Percentiles rank a stretch among this genome's conserved stretches.
These are phyloP conservation scores for Patella ulyssiponensis DNA, from an alignment of 2,888 invertebrate species.

Conservation along the genomic window DNA sequence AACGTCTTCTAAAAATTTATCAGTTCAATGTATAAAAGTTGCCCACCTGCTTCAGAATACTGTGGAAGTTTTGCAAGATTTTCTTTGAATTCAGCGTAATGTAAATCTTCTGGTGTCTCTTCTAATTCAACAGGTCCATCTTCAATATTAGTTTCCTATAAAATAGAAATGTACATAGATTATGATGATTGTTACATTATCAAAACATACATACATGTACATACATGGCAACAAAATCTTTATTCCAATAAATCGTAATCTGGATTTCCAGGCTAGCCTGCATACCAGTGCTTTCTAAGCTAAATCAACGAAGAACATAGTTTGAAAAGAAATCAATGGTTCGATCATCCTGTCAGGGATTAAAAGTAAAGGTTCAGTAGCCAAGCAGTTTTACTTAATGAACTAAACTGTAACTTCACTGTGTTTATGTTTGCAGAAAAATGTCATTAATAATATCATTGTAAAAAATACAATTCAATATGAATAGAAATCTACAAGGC, in stretches of 20 bases:
- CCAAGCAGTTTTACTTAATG: too few species aligned
- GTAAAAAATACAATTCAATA: too few species aligned
- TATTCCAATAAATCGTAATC: background rate
- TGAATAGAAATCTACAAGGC: too few species aligned
- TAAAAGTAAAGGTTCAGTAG: background rate
- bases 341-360: background rate
- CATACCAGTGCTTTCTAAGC: background rate
- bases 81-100: conserved; percentile 51
- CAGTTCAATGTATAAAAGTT: too few species aligned
- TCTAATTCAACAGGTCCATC: conserved; percentile 29
- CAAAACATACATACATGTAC: background rate
- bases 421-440: too few species aligned
- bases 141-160: conserved; percentile 28
- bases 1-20: too few species aligned
- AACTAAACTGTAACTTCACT: too few species aligned
- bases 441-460: too few species aligned
- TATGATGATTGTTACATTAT: background rate
- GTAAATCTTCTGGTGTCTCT: conserved; percentile 32
- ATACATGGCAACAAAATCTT: background rate
- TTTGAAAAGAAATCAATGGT: conserved; percentile 5
- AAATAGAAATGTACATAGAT: background rate
- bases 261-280: background rate
- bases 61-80: conserved; percentile 45
- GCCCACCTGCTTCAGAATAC: conserved; percentile 38
- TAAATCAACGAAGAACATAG: too few species aligned